A percentile compares a stretch with the other conserved stretches of the same genome.
Conservation (phyloP, 2,888 invertebrate species). For the Ennomos quercinarius region DNA sequence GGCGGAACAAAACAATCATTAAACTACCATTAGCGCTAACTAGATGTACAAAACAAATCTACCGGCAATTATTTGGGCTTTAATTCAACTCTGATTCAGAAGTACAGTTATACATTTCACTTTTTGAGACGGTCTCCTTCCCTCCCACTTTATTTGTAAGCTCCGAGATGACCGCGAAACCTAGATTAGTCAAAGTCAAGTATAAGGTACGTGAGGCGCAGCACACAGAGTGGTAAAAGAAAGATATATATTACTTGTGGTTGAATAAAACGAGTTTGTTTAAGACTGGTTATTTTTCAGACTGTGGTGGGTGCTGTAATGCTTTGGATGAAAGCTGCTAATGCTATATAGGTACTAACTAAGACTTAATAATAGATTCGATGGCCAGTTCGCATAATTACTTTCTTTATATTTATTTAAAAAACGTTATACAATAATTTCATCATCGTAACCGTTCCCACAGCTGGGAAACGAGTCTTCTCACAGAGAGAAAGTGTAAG, state of each 20-base stretch:
- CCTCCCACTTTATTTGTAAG: constrained; percentile 42
- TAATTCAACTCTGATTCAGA: constrained; percentile 40
- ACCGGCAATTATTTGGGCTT: constrained; percentile 13
- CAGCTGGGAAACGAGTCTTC: too few relatives aligned
- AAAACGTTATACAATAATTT: too few relatives aligned
- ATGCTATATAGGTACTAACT: too few relatives aligned
- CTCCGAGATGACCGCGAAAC: constrained; percentile 68
- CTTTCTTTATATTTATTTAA: too few relatives aligned
- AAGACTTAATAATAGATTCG: too few relatives aligned
- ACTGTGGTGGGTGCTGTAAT: too few relatives aligned
- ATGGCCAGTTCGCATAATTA: too few relatives aligned
- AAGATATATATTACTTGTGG: background rate
- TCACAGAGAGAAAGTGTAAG: too few relatives aligned
- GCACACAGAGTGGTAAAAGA: constrained; percentile 15
- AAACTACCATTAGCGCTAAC: constrained; percentile 21
- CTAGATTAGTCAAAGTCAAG: constrained; percentile 69
- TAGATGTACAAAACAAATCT: constrained; percentile 15
- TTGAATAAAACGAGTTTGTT: background rate
- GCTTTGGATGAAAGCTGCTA: too few relatives aligned
- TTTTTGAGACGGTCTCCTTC: constrained; percentile 68
- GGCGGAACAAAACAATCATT: constrained; percentile 22
- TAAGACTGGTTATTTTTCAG: too few relatives aligned
- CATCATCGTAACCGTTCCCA: too few relatives aligned
- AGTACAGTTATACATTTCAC: constrained; percentile 77
- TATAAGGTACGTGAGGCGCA: constrained; percentile 42